Base-by-base conservation (phyloP, 2,797 vertebrate species). In the Octomys mimax region DNA sequence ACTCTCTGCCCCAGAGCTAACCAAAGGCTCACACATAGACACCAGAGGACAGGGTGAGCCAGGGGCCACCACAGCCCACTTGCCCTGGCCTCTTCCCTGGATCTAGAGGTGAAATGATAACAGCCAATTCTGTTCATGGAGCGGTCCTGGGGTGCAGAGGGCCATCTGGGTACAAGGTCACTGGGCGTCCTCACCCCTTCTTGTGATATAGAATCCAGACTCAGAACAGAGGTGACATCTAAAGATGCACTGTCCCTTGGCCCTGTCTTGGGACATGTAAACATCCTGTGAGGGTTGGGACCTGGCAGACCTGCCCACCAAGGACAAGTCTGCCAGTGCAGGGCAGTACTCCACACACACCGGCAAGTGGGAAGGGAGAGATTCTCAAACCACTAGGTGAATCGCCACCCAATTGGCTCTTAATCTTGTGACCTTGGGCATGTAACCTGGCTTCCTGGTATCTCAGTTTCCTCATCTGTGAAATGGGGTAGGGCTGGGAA, bases 121-220 rank as follows among this genome's bases (percentile, higher is more conserved):
- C 13, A 31, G 87, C 31, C 31, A 52, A 0, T 26, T 36, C n/a
- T 13, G 2, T 13, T 14, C 18, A 7, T 1, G 21, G 39, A 83
- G n/a, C 19, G 0, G 3, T 46, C 28, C 28, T 0, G 42, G 4
- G 57, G 31, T 2, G 52, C 57, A 31, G 2, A 5, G 31, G 0
- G 49, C 64, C n/a, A 28, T 24, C 28, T 31, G 21, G 0, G 4
- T 5, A n/a, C 9, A 42, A 36, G 31, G 83, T 26, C 52, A 22
- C 11, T 49, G 59, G 31, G 6, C 13, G 1, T 1, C 12, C 57
- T 39, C n/a, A 1, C n/a, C 46, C 59, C n/a, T 46, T 11, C 66
- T n/a, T 22, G 9, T 18, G 16, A 9, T 28, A 5, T 0, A 64
- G 83, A n/a, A 62, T 18, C 59, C 9, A 77, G 87, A 33, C 68